Conservation (phyloP, 2,797 vertebrate genomes). For the Pipistrellus nathusii region DNA sequence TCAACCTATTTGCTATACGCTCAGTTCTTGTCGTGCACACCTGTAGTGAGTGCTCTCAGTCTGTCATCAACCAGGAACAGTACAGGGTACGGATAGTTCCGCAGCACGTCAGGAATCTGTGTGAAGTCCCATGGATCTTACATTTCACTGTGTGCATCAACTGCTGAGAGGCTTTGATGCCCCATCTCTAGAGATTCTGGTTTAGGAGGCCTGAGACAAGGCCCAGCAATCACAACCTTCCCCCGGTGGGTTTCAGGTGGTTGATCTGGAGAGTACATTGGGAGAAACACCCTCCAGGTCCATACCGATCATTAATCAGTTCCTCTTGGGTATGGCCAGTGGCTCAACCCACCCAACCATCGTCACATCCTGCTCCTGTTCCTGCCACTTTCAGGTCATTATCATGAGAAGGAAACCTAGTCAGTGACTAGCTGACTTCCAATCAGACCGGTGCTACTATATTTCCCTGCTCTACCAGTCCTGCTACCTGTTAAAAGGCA, state of each 20-base stretch:
- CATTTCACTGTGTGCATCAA: neutral
- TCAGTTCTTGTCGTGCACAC: no score
- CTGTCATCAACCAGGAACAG: neutral
- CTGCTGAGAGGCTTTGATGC: neutral
- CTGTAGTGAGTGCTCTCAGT: no score
- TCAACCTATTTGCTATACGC: no score
- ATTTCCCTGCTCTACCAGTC: neutral
- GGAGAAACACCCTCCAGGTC: neutral
- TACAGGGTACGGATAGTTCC: neutral
- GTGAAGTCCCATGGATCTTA: neutral
- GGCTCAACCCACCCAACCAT: neutral
- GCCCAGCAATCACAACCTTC: neutral
- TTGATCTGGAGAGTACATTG: neutral
- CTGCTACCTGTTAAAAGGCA: neutral
- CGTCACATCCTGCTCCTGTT: neutral
- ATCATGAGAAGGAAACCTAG: neutral
- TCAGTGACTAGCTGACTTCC: neutral
- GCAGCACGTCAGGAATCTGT: neutral
- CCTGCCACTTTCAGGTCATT: conserved; percentile 35
- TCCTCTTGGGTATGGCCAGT: neutral
- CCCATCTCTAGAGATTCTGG: neutral
- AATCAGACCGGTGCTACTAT: neutral
- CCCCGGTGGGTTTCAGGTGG: neutral
- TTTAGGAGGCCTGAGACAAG: conserved; percentile 6
- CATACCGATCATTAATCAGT: neutral